A percentile compares a stretch with the other conserved stretches of the same genome.
Evolutionary conservation across 2,797 vertebrate species (phyloP).

Genomic region (Salmo trutta): DNA sequence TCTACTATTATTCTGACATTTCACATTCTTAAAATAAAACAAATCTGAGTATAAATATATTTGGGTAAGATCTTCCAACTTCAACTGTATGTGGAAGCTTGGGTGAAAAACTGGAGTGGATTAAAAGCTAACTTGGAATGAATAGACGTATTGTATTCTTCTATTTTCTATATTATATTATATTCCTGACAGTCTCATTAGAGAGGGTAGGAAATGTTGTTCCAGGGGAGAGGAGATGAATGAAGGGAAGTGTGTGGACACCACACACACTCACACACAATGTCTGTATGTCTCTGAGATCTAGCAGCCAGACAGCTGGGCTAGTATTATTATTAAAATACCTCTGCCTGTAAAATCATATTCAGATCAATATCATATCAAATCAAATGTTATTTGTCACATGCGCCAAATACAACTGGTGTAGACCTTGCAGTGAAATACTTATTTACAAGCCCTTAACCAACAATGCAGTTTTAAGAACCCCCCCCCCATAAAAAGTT

Average conservation of each 20-base stretch:
- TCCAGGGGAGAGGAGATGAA: background rate
- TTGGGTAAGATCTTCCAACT: too few relatives aligned
- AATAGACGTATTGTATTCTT: background rate
- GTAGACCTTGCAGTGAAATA: too few relatives aligned
- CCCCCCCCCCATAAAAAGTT: too few relatives aligned
- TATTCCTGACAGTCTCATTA: background rate
- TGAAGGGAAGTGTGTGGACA: conserved; percentile 3
- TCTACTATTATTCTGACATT: too few relatives aligned
- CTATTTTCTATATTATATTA: background rate
- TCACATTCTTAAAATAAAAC: too few relatives aligned
- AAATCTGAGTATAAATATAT: too few relatives aligned
- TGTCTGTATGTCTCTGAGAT: conserved; percentile 22
- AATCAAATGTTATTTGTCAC: too few relatives aligned
- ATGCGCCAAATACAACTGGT: too few relatives aligned
- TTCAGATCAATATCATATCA: background rate
- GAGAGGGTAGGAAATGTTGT: background rate
- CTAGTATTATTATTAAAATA: conserved; percentile 23
- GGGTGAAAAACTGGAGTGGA: conserved; percentile 20
- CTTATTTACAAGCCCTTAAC: too few relatives aligned
- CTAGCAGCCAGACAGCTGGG: conserved; percentile 26
- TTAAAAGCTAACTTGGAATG: background rate
- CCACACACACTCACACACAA: background rate
- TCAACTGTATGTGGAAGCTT: background rate
- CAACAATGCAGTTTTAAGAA: too few relatives aligned
- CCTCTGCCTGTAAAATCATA: conserved; percentile 34